phyloP scores from a whole-genome alignment of 2,888 invertebrate genomes.

The Mechanitis mazaeus region DNA sequence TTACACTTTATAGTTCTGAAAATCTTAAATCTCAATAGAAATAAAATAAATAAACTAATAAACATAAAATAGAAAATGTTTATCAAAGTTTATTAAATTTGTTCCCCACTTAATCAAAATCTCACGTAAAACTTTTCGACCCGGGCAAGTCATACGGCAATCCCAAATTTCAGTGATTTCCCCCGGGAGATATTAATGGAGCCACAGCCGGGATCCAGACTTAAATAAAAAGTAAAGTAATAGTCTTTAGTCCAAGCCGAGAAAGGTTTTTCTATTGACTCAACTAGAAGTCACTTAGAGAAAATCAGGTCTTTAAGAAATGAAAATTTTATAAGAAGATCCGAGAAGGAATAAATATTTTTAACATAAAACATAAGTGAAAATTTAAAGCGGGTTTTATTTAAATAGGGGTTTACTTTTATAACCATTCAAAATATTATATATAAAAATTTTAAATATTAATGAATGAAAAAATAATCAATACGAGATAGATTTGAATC shows the following conservation, averaged over 20 bases:
- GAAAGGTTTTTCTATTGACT: conserved; percentile 29
- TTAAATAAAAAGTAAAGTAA: conserved; percentile 32
- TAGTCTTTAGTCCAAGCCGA: conserved; percentile 21
- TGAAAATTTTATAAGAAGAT: conserved; percentile 11
- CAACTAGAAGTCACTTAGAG: conserved; percentile 25
- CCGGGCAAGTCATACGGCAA: conserved; percentile 30
- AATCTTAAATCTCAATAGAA: not conserved
- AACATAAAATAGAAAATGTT: conserved; percentile 1
- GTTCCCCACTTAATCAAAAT: conserved; percentile 29
- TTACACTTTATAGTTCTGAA: no score
- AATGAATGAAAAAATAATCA: no score
- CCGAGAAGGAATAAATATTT: not conserved
- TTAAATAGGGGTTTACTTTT: no score
- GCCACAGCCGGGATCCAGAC: conserved; percentile 28
- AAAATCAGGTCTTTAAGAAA: conserved; percentile 17
- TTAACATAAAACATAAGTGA: no score
- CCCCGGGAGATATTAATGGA: conserved; percentile 33
- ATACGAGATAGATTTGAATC: no score
- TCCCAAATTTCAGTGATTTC: conserved; percentile 35
- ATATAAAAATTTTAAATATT: no score
- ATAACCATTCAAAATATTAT: no score
- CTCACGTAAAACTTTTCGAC: conserved; percentile 30
- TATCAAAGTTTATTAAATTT: conserved; percentile 27
- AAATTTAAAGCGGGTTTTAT: no score
- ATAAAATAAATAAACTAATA: not conserved